Base-by-base conservation (phyloP, 2,888 invertebrate species). In the Pristionchus japonicus region DNA sequence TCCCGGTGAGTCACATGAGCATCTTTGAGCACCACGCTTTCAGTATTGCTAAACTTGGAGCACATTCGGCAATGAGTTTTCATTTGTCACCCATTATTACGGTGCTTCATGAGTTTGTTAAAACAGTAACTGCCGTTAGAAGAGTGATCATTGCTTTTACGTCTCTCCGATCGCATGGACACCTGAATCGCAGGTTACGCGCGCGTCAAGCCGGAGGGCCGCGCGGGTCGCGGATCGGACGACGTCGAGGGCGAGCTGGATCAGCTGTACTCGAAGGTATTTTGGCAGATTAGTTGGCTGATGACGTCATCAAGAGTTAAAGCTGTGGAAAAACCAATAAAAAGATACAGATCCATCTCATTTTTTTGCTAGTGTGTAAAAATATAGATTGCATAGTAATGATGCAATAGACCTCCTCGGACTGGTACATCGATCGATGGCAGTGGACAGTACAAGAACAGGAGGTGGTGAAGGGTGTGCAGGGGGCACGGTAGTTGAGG, bases 181-280 rank as follows among this genome's bases (percentile, higher is more conserved):
- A 13, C 37, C 1, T 34, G n/a, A 13, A 20, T n/a, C 40, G 3
- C 49, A 86, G 86, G 86, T 27, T 86, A 86, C 43, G 86, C 86
- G 17, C 67, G 86, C 11, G 86, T 86, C 17, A 31, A n/a, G 15
- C 49, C 86, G 15, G 86, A 70, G 11, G 64, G 61, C 15, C 31
- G 84, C 4, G 61, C 49, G 34, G 82, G 82, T 17, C 49, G 82
- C 17, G 37, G 77, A 7, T 77, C 82, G n/a, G 82, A 83, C 23
- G 82, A 49, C 27, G 85, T 64, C 27, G 87, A 87, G 27, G 43
- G 80, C 23, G 87, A 87, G 37, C 47, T 87, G 20, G 87, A 87
- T 34, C 87, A 87, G 3, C 47, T 87, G 17, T 87, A 87, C 80
- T 87, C 87, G 40, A 87, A 87, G 61, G 80, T 87, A 61, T 1